Percentiles rank a stretch among this genome's conserved stretches.
These are phyloP conservation scores for Fulica atra DNA, from an alignment of 2,113 vertebrate species.

Conservation along the genomic window DNA sequence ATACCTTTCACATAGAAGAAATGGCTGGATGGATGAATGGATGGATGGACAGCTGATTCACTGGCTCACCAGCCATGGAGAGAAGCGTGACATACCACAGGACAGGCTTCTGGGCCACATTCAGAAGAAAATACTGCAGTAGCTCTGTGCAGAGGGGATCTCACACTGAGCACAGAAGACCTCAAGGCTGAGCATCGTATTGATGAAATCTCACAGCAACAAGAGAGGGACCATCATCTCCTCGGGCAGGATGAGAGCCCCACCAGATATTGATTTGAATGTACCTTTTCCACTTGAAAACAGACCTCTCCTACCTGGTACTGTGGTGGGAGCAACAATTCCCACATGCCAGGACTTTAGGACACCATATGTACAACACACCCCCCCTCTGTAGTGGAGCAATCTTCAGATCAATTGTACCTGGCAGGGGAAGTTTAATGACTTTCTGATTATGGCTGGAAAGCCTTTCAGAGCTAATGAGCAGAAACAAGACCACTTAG, in stretches of 20 bases:
- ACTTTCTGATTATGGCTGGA: conserved; percentile 38
- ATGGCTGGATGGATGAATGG: background rate
- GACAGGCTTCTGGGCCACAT: background rate
- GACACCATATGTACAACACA: background rate
- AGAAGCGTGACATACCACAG: background rate
- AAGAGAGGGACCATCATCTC: fast-evolving
- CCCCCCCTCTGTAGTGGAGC: background rate
- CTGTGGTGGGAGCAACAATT: background rate
- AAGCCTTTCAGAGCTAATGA: conserved; percentile 30
- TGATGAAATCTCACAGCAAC: background rate
- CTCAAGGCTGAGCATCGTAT: background rate
- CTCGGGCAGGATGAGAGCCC: background rate
- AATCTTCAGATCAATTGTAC: conserved; percentile 5
- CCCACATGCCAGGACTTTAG: background rate
- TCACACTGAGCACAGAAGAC: background rate
- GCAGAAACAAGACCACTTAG: conserved; percentile 3
- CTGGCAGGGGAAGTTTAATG: conserved; percentile 39
- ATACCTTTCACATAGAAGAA: background rate
- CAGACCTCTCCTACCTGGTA: fast-evolving
- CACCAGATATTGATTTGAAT: background rate
- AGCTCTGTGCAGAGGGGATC: background rate
- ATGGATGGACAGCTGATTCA: background rate
- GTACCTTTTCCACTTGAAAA: background rate
- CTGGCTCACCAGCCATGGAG: background rate
- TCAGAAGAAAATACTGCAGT: background rate